Base-by-base conservation (phyloP, 2,113 vertebrate genomes). In the Scomber colias region DNA sequence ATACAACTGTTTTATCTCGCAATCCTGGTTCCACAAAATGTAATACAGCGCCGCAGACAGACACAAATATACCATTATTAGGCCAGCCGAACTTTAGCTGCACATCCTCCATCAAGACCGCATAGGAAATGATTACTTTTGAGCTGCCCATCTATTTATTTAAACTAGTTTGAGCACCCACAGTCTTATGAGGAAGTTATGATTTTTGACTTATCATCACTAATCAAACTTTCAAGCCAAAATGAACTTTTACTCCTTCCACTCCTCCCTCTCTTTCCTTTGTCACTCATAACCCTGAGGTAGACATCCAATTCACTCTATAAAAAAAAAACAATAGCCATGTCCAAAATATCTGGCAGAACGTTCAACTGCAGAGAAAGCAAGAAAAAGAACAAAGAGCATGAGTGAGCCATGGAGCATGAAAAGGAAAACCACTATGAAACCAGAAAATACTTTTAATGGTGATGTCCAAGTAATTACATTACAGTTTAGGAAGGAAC, bases 331-430 rank as follows among this genome's bases (percentile, higher is more conserved):
- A 44, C 50, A 63, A 27, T 27, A 27, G 16, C 4, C 46, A 5
- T 19, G 62, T 66, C 66, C 65, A 81, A 79, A 73, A 56, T 17
- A 50, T 83, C 69, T 82, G 83, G 72, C 76, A 53, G 11, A 6
- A 59, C 19, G 24, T 84, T 60, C n/a, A 46, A 50, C 35, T 48
- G 44, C 48, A 62, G 50, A 56, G 17, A 72, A 21, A 79, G 54
- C 50, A 78, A 14, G 35, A 46, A 53, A 66, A 48, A 40, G 46
- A 80, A 71, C 11, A 50, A 48, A 67, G 65, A 2, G 12, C 13
- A 40, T 17, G 70, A 50, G 30, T 7, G 19, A 81, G 40, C 31
- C 15, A 51, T 15, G 44, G 31, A 77, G 49, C 17, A 13, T 61
- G 57, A 81, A 71, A 73, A 86, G 40, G 27, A 44, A 79, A 84